A percentile compares a stretch with the other conserved stretches of the same genome.
phyloP scores from a whole-genome alignment of 2,113 vertebrate genomes.

The Illadopsis cleaveri region DNA sequence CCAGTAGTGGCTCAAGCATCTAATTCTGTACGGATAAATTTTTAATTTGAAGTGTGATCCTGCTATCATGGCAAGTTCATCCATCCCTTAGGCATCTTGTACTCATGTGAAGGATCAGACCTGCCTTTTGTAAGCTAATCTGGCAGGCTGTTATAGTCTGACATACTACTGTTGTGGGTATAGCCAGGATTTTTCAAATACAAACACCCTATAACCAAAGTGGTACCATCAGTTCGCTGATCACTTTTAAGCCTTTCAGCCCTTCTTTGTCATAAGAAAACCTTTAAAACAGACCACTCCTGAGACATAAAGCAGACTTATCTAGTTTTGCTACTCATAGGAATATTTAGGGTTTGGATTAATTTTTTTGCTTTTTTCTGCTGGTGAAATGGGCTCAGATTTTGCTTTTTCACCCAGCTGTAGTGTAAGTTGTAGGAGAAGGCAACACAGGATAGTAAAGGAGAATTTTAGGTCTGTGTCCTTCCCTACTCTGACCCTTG shows the following conservation, averaged over 20 bases:
- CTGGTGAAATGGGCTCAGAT: neutral
- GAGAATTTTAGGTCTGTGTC: neutral
- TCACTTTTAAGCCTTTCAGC: neutral
- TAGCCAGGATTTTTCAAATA: neutral
- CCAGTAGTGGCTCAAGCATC: neutral
- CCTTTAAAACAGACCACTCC: neutral
- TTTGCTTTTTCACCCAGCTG: neutral
- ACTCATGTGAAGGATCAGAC: neutral
- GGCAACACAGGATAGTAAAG: neutral
- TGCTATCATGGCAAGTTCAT: neutral
- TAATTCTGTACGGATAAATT: neutral
- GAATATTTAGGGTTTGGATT: neutral
- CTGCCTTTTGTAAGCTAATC: neutral
- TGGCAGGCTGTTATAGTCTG: neutral
- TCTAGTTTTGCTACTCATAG: neutral
- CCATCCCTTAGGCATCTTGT: neutral
- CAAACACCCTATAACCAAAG: neutral
- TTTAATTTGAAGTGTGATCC: neutral
- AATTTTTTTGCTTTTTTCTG: neutral
- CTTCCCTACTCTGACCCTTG: neutral
- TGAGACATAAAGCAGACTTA: neutral
- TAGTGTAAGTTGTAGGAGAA: neutral
- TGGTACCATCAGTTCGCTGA: neutral
- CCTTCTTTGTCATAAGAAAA: neutral
- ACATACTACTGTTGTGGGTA: rapidly evolving